These are phyloP conservation scores for Microcebus murinus DNA, from an alignment of 2,113 vertebrate genomes.

Conservation along the genomic window DNA sequence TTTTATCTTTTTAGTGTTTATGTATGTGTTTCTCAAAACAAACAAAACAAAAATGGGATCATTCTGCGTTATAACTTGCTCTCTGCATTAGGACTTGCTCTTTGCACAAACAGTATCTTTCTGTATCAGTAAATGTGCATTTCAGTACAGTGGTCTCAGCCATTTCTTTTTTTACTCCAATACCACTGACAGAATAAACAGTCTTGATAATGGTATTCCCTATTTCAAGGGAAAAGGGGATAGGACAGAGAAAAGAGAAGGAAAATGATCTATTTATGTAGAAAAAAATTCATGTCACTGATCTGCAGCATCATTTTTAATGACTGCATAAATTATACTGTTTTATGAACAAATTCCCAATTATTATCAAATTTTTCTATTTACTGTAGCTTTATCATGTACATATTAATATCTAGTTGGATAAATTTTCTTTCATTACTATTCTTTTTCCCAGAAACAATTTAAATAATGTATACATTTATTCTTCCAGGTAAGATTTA, in stretches of 20 bases:
- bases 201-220: not conserved
- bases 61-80: not conserved
- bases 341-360: not conserved
- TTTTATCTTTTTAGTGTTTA: not conserved
- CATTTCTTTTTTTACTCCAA: not conserved
- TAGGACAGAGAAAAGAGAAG: not conserved
- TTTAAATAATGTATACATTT: constrained; percentile 1
- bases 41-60: not conserved
- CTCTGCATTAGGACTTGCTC: not conserved
- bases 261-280: not conserved
- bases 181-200: not conserved
- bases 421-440: not conserved
- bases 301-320: not conserved
- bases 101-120: not conserved
- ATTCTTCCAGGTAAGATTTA: constrained; percentile 7
- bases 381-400: not conserved
- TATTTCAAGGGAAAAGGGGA: not conserved
- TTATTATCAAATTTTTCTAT: not conserved
- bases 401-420: not conserved
- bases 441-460: not conserved
- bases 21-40: not conserved
- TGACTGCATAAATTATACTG: not conserved
- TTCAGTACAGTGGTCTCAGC: not conserved
- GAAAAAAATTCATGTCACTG: not conserved
- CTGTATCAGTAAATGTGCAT: not conserved